Base-by-base conservation (phyloP, 2,888 invertebrate species). In the Dicyrtomina minuta region DNA sequence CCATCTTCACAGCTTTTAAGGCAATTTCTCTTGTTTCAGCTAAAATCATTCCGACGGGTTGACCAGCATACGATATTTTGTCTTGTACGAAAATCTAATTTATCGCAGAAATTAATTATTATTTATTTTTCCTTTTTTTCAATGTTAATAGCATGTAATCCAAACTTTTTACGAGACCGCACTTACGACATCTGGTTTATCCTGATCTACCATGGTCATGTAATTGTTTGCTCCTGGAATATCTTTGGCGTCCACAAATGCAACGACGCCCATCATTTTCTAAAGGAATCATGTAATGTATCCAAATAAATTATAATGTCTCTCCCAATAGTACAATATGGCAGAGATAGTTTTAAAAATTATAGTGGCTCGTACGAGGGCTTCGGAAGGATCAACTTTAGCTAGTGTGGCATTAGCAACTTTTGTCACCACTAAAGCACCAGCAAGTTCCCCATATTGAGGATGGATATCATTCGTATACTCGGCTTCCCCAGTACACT, bases 381-480 rank as follows among this genome's bases (percentile, higher is more conserved):
- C 91, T 74, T 85, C 85, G 2, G 85, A 81, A 1, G 88, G 80
- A 81, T 91, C 88, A 72, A 91, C 86, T 13, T 80, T 83, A n/a
- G 80, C 81, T 67, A 92, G 84, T 72, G 84, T 85, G 0, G 89
- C 89, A 70, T 71, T 84, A 80, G 66, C 84, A 80, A 79, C 86
- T 82, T 60, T 87, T 65, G 89, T 86, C 1, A 86, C 81, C 0
- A 91, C 90, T 78, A 91, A 88, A 3, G 71, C 68, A 20, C 87
- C 91, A 81, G 85, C 88, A 0, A 92, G 85, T 83, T 93, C 90
- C 72, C 87, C 84, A 0, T 85, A 85, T 60, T 86, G 83, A 0
- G 84, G 83, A 24, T 88, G 88, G 24, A 90, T 83, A 80, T 94
- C 94, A 80, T 90, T 89, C 20, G 88, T 83, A 81, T 90, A 95